Evolutionary conservation across 1,140 invertebrate genomes (phyloP).

Genomic region (Melanaphis sacchari): DNA sequence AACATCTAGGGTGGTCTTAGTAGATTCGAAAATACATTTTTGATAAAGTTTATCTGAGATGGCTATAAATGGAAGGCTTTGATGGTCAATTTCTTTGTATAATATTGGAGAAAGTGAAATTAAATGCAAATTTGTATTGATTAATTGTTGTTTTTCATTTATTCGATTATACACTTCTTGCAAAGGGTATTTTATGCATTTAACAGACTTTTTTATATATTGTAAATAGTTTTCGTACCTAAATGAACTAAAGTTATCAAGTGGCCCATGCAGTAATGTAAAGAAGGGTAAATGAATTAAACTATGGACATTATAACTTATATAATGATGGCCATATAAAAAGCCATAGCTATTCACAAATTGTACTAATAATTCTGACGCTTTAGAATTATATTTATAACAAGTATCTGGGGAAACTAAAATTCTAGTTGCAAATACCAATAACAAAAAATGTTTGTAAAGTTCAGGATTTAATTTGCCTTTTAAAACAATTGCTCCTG

Average conservation of each 20-base stretch:
- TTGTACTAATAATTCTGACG: not conserved
- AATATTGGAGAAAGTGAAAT: not conserved
- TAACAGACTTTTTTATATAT: not conserved
- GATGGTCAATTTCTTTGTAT: not conserved
- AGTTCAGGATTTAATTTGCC: not conserved
- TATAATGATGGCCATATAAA: not conserved
- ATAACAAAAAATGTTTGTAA: conserved; percentile 7
- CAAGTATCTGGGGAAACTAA: not conserved
- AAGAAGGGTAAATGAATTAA: conserved; percentile 9
- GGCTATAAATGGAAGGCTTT: not conserved
- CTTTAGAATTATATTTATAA: conserved; percentile 17
- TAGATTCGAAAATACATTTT: conserved; percentile 24
- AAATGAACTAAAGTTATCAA: conserved; percentile 17
- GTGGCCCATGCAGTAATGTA: not conserved
- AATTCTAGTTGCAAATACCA: not conserved
- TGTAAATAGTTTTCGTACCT: conserved; percentile 34
- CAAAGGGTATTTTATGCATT: not conserved
- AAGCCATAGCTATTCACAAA: not conserved
- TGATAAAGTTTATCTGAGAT: not conserved
- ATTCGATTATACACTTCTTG: conserved; percentile 15
- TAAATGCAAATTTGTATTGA: not conserved
- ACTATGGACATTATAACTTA: not conserved
- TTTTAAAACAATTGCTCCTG: not conserved
- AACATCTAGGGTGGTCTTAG: no score
- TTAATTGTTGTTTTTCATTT: conserved; percentile 22